These are phyloP conservation scores for Petrosia ficiformis DNA, from an alignment of 37 sponge, comb jelly and placozoan species.

Conservation along the genomic window DNA sequence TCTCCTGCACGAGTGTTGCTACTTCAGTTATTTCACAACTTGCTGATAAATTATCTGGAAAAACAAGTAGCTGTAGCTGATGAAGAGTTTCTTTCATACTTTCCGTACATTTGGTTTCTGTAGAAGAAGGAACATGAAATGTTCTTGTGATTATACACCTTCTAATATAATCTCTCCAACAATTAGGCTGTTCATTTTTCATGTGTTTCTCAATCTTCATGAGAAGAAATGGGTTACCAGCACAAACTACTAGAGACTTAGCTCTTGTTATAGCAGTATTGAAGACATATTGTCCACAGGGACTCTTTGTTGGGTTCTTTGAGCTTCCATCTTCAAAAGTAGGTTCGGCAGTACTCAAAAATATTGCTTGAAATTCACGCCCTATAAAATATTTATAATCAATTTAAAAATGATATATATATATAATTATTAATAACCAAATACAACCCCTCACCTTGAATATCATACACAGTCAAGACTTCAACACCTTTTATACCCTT, in stretches of 20 bases:
- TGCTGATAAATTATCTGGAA: not conserved
- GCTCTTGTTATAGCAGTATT: constrained; percentile 35
- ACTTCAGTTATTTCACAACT: not conserved
- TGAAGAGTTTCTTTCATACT: not conserved
- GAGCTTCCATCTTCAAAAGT: constrained; percentile 7
- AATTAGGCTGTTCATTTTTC: not conserved
- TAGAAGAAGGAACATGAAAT: not conserved
- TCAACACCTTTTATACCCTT: too few species aligned
- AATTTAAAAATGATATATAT: too few species aligned
- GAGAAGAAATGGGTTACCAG: constrained; percentile 33
- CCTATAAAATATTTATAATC: constrained; percentile 9
- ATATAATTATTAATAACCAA: too few species aligned
- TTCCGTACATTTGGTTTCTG: not conserved
- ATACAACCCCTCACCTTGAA: too few species aligned
- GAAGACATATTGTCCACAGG: constrained; percentile 25
- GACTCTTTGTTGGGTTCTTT: constrained; percentile 8
- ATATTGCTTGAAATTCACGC: constrained; percentile 25
- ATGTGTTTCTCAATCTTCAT: constrained; percentile 11
- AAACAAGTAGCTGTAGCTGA: not conserved
- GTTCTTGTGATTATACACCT: not conserved
- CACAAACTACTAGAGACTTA: constrained; percentile 24
- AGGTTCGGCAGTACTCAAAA: constrained; percentile 33
- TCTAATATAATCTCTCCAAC: constrained; percentile 11
- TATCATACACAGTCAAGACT: too few species aligned
- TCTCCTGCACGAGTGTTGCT: too few species aligned